Evolutionary conservation across 2,113 vertebrate species (phyloP), one percentile per base, ranked within the genome.

Genomic region (Oncorhynchus gorbuscha): DNA sequence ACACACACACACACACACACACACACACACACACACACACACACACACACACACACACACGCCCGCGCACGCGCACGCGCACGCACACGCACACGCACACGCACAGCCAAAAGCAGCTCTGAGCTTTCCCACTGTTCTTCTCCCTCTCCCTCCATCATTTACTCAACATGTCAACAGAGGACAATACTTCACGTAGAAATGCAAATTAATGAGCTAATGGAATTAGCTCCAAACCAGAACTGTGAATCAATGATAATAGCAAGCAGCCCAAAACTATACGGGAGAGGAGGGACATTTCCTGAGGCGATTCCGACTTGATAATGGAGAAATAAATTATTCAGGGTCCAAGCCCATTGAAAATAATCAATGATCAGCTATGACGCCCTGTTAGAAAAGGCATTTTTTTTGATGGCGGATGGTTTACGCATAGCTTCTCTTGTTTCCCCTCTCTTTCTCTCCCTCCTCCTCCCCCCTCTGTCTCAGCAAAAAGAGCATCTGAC

Each of bases 401-500:
- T 55, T 75, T 26, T 26, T 76, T 55, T 30, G 26, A 59, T 73
- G 73, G 58, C 3, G 49, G 16, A 12, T 55, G 49, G 49, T 80
- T 81, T 75, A 83, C 68, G 61, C 66, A 68, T 30, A 64, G 35
- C 28, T 77, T 77, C 26, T 8, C n/a, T 16, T 24, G n/a, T 30
- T 12, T 30, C 26, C 26, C 16, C 64, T 67, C 64, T 67, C 65
- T 67, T 5, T 22, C 18, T 69, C 65, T 30, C 65, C 16, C 67
- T n/a, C 16, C 16, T 28, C 30, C 66, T 35, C 66, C 16, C 30
- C 28, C 16, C 1, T 77, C 76, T 51, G 11, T 26, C 67, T 28
- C n/a, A 5, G 71, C 64, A 76, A 77, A 84, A 72, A 66, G 68
- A 74, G 71, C 71, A 67, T 70, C 74, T 83, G 81, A 79, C 79